Evolutionary conservation across 2,113 vertebrate species (phyloP).

Genomic region (Passer montanus): DNA sequence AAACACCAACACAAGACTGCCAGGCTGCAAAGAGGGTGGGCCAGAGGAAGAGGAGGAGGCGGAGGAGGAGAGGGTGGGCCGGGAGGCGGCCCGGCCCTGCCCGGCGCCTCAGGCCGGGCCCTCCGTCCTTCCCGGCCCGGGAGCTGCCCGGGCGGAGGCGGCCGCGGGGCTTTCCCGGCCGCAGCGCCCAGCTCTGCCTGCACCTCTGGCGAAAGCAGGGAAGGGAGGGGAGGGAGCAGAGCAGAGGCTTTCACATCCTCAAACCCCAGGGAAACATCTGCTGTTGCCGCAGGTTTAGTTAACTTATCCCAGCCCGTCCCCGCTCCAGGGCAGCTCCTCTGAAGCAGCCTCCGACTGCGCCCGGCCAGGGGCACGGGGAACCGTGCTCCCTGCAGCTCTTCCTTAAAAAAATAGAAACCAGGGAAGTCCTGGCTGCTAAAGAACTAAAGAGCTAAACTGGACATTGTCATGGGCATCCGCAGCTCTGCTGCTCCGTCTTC

Average conservation of each 20-base stretch:
- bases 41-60: background rate
- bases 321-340: background rate
- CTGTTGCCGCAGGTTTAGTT: background rate
- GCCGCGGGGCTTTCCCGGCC: background rate
- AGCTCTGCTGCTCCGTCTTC: background rate
- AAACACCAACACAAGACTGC: no score
- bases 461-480: fast-evolving
- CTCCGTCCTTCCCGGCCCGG: background rate
- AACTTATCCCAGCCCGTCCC: background rate
- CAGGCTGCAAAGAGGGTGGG: no score
- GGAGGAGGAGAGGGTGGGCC: background rate
- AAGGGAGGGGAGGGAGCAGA: background rate
- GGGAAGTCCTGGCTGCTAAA: background rate
- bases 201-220: background rate
- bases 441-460: no score
- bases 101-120: background rate
- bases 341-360: fast-evolving
- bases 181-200: background rate
- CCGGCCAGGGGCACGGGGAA: fast-evolving
- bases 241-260: constrained; percentile 19
- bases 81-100: background rate
- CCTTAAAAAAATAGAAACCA: background rate
- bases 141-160: background rate
- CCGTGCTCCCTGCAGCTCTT: fast-evolving
- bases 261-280: background rate